These are phyloP conservation scores for Galerucella calmariensis DNA, from an alignment of 2,888 invertebrate species.

Conservation along the genomic window DNA sequence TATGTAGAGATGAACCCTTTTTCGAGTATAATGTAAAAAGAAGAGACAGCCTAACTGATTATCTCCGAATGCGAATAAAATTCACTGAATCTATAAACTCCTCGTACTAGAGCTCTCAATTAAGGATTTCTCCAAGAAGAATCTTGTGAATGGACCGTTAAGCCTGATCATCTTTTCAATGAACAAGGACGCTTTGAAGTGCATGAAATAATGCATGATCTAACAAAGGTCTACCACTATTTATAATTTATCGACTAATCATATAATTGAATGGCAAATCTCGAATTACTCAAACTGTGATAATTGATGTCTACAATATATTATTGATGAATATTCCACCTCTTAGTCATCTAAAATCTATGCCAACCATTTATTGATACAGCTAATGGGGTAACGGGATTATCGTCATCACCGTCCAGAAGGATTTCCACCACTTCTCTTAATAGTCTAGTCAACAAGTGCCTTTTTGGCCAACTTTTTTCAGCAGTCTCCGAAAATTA, in stretches of 20 bases:
- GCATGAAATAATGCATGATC: not conserved
- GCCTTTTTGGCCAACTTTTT: too few relatives aligned
- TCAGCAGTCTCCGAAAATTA: too few relatives aligned
- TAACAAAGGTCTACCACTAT: not conserved
- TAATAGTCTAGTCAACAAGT: too few relatives aligned
- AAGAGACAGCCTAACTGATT: too few relatives aligned
- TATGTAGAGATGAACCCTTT: too few relatives aligned
- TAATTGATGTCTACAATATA: not conserved
- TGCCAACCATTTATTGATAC: constrained; percentile 1
- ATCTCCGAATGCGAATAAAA: too few relatives aligned
- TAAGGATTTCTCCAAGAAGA: too few relatives aligned
- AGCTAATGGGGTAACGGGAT: constrained; percentile 14
- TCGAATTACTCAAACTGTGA: not conserved
- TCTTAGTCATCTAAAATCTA: not conserved
- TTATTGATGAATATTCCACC: not conserved
- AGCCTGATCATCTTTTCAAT: too few relatives aligned
- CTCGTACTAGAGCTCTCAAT: too few relatives aligned
- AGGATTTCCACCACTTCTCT: constrained; percentile 16
- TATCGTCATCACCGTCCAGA: constrained; percentile 3
- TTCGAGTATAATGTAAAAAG: too few relatives aligned
- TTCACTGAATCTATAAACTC: too few relatives aligned
- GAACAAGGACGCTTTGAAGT: not conserved
- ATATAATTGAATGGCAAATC: not conserved
- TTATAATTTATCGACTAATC: not conserved
- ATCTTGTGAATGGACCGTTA: too few relatives aligned